Evolutionary conservation across 2,113 vertebrate species (phyloP).

Genomic region (Corythornis cristatus): DNA sequence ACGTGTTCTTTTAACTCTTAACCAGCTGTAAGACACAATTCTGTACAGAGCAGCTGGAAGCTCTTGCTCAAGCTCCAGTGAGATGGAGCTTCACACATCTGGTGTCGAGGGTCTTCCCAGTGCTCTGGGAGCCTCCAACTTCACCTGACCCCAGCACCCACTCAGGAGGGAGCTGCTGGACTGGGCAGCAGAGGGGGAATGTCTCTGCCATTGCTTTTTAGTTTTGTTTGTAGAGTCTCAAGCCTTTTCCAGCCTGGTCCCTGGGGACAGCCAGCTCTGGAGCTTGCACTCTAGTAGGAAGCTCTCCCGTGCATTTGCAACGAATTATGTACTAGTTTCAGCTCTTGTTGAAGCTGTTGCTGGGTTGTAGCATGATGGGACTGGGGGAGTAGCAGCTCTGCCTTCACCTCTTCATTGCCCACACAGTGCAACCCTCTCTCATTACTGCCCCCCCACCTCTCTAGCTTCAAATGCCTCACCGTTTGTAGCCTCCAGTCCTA

Average conservation of each 20-base stretch:
- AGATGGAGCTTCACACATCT: accelerated
- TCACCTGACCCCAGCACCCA: neutral
- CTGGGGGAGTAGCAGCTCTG: neutral
- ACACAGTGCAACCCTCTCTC: accelerated
- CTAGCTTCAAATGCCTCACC: neutral
- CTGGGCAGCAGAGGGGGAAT: neutral
- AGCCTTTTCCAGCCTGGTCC: neutral
- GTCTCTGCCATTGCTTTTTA: neutral
- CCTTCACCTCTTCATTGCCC: neutral
- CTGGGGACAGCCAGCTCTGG: neutral
- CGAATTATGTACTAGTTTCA: neutral
- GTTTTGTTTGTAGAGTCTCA: neutral
- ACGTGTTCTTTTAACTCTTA: neutral
- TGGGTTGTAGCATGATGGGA: neutral
- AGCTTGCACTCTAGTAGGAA: neutral
- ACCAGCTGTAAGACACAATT: neutral
- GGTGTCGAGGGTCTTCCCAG: neutral
- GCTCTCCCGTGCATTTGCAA: neutral
- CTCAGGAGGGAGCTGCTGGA: neutral
- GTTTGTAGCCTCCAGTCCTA: neutral
- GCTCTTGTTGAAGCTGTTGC: neutral
- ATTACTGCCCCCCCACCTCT: neutral
- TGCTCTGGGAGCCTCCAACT: neutral
- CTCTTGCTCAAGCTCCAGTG: neutral
- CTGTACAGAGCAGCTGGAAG: neutral